A percentile compares a stretch with the other conserved stretches of the same genome.
Conservation (phyloP, 2,113 vertebrate species). For the Mixornis gularis region DNA sequence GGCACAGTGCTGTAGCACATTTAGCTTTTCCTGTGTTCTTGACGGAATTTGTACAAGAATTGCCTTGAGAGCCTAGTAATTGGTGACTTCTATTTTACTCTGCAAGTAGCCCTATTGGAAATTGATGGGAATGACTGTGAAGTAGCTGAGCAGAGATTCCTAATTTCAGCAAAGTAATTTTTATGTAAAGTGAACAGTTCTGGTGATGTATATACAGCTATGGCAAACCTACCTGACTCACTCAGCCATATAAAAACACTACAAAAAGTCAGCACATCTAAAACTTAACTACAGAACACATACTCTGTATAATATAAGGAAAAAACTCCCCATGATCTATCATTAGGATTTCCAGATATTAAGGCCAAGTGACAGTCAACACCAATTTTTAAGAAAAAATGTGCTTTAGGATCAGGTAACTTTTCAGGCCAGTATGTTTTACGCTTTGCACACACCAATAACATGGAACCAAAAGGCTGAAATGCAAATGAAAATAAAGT, state of each 20-base stretch:
- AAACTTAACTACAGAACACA: background rate
- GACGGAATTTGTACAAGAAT: background rate
- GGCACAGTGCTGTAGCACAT: background rate
- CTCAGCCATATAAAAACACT: background rate
- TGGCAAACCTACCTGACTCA: background rate
- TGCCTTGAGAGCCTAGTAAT: background rate
- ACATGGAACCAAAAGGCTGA: background rate
- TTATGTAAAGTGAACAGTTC: background rate
- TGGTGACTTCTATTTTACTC: background rate
- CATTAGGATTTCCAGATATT: background rate
- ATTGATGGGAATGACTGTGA: background rate
- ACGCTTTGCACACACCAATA: background rate
- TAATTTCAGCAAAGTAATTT: background rate
- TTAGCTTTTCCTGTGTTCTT: background rate
- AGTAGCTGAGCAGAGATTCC: background rate
- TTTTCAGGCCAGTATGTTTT: background rate
- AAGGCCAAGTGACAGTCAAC: background rate
- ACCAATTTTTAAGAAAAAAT: background rate
- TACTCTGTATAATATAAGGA: rapidly evolving
- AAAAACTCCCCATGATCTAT: background rate
- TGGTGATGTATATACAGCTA: background rate
- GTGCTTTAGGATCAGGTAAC: background rate
- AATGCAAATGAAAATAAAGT: background rate
- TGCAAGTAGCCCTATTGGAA: background rate
- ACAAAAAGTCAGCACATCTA: background rate